A percentile compares a stretch with the other conserved stretches of the same genome.
Evolutionary conservation across 1,140 invertebrate genomes (phyloP).

Genomic region (Gryllus bimaculatus): DNA sequence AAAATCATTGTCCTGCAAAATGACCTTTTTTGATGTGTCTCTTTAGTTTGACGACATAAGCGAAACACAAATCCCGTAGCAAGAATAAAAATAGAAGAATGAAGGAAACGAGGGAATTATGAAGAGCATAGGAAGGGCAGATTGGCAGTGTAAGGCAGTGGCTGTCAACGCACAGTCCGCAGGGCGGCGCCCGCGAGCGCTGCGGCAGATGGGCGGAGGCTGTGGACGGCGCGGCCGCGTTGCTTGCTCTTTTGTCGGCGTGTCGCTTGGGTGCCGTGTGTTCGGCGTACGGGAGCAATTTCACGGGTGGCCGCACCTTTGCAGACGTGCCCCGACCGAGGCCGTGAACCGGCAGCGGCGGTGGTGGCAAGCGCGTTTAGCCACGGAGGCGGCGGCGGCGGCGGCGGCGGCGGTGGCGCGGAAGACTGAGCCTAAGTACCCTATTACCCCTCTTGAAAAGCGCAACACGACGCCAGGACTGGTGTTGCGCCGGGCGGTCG

Average conservation of each 20-base stretch:
- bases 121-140: too few species aligned
- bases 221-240: too few species aligned
- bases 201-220: background rate
- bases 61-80: too few species aligned
- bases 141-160: too few species aligned
- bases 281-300: background rate
- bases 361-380: background rate
- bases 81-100: too few species aligned
- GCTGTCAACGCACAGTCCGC: too few species aligned
- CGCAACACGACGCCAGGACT: background rate
- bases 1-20: too few species aligned
- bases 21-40: too few species aligned
- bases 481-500: background rate
- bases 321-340: background rate
- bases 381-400: background rate
- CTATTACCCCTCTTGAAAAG: background rate
- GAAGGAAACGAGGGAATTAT: too few species aligned
- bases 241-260: background rate
- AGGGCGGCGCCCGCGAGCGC: background rate
- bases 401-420: too few species aligned
- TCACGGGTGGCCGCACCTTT: background rate
- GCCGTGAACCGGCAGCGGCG: background rate
- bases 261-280: background rate
- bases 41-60: too few species aligned
- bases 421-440: background rate